Conservation (phyloP, 2,113 vertebrate genomes). For the Lophura nycthemera region DNA sequence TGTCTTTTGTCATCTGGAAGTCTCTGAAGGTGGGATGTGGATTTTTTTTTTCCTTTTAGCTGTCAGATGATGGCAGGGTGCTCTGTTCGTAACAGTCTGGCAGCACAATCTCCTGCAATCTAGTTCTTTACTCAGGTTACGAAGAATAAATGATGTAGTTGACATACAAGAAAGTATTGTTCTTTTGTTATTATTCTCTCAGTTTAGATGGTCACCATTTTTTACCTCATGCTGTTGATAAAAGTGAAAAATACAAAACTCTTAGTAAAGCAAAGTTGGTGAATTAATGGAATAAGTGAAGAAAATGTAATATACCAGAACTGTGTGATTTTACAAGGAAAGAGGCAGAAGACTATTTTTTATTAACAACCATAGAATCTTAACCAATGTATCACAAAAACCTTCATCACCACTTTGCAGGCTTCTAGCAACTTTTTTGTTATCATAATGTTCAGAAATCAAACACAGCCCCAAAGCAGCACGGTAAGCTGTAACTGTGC, state of each 20-base stretch:
- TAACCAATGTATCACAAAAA: not conserved
- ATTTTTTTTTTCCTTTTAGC: not conserved
- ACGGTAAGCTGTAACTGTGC: not conserved
- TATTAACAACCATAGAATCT: not conserved
- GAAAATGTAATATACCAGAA: not conserved
- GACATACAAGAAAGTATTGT: not conserved
- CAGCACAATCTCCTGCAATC: not conserved
- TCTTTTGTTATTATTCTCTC: not conserved
- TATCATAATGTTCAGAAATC: not conserved
- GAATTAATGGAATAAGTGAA: not conserved
- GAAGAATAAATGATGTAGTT: not conserved
- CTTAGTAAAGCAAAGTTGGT: not conserved
- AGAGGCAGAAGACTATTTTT: not conserved
- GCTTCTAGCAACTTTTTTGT: not conserved
- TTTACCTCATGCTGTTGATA: not conserved
- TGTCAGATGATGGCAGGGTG: not conserved
- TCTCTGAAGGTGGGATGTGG: not conserved
- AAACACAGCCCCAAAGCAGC: not conserved
- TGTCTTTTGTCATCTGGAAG: not conserved
- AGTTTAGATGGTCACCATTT: not conserved
- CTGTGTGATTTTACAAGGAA: conserved; percentile 9
- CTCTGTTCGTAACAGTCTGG: not conserved
- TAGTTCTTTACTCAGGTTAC: not conserved
- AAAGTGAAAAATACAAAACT: not conserved
- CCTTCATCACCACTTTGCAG: not conserved